These are phyloP conservation scores for Anguilla pacifica DNA, from an alignment of 2,797 vertebrate species.

Conservation along the genomic window DNA sequence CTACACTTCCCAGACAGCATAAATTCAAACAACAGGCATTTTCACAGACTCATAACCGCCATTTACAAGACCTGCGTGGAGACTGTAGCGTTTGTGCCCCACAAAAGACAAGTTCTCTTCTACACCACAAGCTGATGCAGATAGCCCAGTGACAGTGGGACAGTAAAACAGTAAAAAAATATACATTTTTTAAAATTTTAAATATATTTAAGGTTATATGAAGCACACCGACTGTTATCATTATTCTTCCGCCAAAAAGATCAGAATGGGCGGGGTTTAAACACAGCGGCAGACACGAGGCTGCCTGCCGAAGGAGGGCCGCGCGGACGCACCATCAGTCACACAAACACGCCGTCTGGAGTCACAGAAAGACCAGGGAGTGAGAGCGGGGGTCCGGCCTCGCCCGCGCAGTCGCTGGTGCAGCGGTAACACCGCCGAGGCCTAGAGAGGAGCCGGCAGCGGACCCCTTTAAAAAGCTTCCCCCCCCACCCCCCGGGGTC, in stretches of 20 bases:
- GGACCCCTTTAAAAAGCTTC: too few species aligned
- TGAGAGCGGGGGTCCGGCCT: background rate
- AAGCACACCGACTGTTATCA: background rate
- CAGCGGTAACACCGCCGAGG: background rate
- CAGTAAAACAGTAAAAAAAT: background rate
- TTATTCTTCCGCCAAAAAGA: background rate
- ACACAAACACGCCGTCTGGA: background rate
- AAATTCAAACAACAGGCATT: slow-evolving; percentile 23
- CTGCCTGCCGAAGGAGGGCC: background rate
- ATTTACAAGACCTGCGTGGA: slow-evolving; percentile 16
- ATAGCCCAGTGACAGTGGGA: background rate
- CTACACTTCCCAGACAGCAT: background rate
- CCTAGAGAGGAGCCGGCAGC: background rate
- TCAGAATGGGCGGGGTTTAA: background rate
- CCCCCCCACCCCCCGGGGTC: too few species aligned
- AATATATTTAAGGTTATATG: background rate
- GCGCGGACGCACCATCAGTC: background rate
- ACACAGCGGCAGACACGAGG: background rate
- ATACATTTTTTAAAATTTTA: too few species aligned
- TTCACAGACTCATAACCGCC: slow-evolving; percentile 32
- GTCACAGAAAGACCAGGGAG: background rate
- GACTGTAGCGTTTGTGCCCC: background rate
- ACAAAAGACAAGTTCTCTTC: slow-evolving; percentile 6
- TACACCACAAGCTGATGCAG: background rate
- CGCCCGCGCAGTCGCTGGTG: background rate